These are phyloP conservation scores for Mythimna albipuncta DNA, from an alignment of 2,888 invertebrate genomes.

Conservation along the genomic window DNA sequence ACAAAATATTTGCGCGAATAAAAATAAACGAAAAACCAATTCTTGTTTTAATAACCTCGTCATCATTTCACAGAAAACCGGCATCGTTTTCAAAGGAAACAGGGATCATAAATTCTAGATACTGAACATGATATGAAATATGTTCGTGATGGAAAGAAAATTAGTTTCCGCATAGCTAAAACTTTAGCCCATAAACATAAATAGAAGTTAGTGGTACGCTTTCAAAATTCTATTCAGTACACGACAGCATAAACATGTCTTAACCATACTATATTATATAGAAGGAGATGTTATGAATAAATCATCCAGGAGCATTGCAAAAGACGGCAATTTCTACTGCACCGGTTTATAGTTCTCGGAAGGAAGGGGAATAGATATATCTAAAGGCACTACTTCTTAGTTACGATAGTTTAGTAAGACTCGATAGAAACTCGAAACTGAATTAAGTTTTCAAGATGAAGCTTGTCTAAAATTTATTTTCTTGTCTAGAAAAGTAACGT, in stretches of 20 bases:
- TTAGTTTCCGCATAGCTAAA: constrained; percentile 59
- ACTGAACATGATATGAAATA: constrained; percentile 57
- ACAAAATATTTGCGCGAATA: constrained; percentile 25
- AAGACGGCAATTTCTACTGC: constrained; percentile 76
- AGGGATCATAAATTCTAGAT: constrained; percentile 34
- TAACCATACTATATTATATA: constrained; percentile 67
- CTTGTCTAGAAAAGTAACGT: no score
- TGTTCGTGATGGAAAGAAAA: constrained; percentile 59
- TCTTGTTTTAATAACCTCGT: constrained; percentile 37
- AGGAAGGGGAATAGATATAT: constrained; percentile 69
- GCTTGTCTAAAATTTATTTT: no score
- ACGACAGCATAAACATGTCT: constrained; percentile 65
- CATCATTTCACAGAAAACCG: constrained; percentile 24
- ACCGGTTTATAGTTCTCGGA: constrained; percentile 72
- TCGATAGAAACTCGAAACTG: constrained; percentile 23
- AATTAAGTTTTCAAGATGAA: not conserved
- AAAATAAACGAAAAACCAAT: constrained; percentile 44
- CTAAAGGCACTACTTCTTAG: constrained; percentile 51
- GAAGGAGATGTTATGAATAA: constrained; percentile 76
- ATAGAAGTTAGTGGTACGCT: constrained; percentile 56
- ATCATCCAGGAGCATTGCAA: constrained; percentile 75
- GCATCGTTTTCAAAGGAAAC: constrained; percentile 25
- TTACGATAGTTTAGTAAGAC: constrained; percentile 17
- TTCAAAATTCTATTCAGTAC: constrained; percentile 62
- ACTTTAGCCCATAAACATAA: constrained; percentile 62